phyloP scores from a whole-genome alignment of 1,140 invertebrate species.

The Zeugodacus cucurbitae region DNA sequence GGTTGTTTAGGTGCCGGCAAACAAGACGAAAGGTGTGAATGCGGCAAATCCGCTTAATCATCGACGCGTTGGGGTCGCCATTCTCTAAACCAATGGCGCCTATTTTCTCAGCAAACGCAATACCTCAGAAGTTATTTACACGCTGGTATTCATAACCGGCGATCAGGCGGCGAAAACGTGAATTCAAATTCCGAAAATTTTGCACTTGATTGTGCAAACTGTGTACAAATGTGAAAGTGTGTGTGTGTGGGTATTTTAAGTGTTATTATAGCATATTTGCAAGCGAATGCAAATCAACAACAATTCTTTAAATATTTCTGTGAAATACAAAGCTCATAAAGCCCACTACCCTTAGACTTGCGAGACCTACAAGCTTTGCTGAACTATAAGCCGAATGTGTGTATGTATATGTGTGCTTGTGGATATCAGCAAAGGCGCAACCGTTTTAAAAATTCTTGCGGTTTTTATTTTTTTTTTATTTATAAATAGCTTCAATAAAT shows the following conservation, averaged over 20 bases:
- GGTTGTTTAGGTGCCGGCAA: neutral
- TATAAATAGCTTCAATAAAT: neutral
- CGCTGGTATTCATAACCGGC: neutral
- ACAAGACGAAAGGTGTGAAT: neutral
- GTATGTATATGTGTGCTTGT: neutral
- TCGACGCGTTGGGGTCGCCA: neutral
- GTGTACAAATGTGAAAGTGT: neutral
- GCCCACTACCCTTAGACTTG: neutral
- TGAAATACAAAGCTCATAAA: neutral
- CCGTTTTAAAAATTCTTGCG: neutral
- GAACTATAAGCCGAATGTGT: too few species aligned
- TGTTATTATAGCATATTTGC: neutral
- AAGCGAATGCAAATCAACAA: neutral
- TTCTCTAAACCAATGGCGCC: neutral
- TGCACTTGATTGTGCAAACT: neutral
- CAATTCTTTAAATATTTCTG: neutral
- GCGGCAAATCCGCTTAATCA: neutral
- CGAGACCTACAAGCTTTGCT: too few species aligned
- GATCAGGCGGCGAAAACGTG: conserved; percentile 9
- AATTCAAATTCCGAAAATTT: conserved; percentile 6
- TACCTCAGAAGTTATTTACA: neutral
- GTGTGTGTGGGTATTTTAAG: neutral
- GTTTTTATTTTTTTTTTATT: neutral
- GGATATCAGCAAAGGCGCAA: neutral
- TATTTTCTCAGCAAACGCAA: neutral